phyloP scores from a whole-genome alignment of 2,797 vertebrate genomes.

The Chlorospingus flavigularis region DNA sequence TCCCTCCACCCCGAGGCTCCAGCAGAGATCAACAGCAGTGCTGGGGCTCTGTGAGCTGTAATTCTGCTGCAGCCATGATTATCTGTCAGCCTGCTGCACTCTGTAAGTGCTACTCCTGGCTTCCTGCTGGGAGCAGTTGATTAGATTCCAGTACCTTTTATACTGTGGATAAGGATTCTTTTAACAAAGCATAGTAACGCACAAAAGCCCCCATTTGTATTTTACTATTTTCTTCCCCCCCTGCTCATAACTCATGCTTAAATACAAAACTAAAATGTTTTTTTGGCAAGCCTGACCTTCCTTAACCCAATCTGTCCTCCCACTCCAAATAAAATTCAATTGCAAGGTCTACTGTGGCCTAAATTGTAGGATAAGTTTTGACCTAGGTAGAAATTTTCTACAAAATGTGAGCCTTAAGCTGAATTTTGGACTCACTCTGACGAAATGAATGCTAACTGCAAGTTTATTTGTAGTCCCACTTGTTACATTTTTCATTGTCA shows the following conservation, averaged over 20 bases:
- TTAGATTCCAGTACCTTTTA: conserved; percentile 54
- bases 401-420: not conserved
- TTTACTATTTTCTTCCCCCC: not conserved
- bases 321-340: not conserved
- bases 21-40: conserved; percentile 18
- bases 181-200: conserved; percentile 8
- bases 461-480: conserved; percentile 42
- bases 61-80: conserved; percentile 37
- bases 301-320: not conserved
- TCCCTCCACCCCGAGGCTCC: not conserved
- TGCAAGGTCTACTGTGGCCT: not conserved
- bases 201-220: not conserved
- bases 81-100: conserved; percentile 20
- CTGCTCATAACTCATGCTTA: not conserved
- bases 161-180: not conserved
- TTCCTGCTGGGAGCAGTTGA: conserved; percentile 42
- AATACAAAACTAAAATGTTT: not conserved
- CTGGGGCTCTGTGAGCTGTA: conserved; percentile 13
- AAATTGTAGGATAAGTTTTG: not conserved
- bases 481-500: conserved; percentile 68
- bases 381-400: not conserved
- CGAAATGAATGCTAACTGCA: conserved; percentile 43
- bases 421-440: conserved; percentile 17
- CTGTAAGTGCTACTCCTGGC: conserved; percentile 15
- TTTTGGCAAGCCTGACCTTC: not conserved